These are phyloP conservation scores for Leptopterna dolabrata DNA, from an alignment of 2,888 invertebrate genomes.

Conservation along the genomic window DNA sequence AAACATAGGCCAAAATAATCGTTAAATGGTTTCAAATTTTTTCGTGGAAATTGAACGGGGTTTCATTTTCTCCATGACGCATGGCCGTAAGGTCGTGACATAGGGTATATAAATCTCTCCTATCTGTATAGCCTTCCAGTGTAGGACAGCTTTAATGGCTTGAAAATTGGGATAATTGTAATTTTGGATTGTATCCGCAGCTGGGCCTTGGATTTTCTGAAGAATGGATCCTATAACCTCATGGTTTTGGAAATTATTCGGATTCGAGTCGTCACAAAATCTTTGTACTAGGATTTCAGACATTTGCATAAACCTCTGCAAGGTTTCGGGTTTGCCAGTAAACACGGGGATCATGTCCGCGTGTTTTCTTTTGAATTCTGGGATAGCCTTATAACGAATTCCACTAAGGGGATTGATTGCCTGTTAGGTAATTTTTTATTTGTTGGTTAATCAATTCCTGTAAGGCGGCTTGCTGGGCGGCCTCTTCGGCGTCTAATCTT, in stretches of 20 bases:
- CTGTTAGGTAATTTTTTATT: not conserved
- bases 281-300: not conserved
- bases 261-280: not conserved
- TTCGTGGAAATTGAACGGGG: no score
- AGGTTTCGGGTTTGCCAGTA: not conserved
- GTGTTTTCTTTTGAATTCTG: not conserved
- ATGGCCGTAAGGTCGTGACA: not conserved
- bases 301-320: not conserved
- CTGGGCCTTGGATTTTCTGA: no score
- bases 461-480: not conserved
- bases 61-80: not conserved
- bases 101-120: no score
- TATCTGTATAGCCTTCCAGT: not conserved
- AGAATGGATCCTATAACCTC: not conserved
- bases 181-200: not conserved
- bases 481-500: not conserved
- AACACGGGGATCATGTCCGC: not conserved
- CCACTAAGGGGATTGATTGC: not conserved
- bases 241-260: not conserved
- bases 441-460: not conserved
- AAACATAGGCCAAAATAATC: no score
- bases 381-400: no score
- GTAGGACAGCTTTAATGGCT: not conserved
- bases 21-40: not conserved
- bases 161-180: not conserved